A percentile compares a stretch with the other conserved stretches of the same genome.
These are phyloP conservation scores for Taurulus bubalis DNA, from an alignment of 2,113 vertebrate species.

Conservation along the genomic window DNA sequence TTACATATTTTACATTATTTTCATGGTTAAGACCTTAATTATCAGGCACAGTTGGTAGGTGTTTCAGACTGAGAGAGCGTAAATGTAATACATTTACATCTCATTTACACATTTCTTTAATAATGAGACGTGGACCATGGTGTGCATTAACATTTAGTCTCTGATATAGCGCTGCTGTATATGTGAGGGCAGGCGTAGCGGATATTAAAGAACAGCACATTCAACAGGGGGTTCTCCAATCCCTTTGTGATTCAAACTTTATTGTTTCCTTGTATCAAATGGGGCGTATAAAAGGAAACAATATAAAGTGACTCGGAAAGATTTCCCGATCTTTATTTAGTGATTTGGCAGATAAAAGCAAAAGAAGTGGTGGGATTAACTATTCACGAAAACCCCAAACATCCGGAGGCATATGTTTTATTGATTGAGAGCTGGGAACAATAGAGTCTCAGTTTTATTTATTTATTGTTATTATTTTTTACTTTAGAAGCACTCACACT, in stretches of 20 bases:
- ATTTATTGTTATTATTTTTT: slow-evolving; percentile 16
- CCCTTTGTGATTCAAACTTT: slow-evolving; percentile 29
- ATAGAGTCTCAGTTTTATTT: slow-evolving; percentile 56
- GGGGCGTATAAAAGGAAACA: slow-evolving; percentile 71
- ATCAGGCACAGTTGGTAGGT: background rate
- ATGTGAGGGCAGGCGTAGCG: background rate
- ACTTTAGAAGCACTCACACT: slow-evolving; percentile 73
- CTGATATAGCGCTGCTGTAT: too few relatives aligned
- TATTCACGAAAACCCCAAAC: slow-evolving; percentile 77
- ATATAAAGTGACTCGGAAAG: slow-evolving; percentile 66
- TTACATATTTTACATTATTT: background rate
- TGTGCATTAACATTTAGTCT: background rate
- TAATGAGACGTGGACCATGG: background rate
- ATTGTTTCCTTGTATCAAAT: slow-evolving; percentile 67
- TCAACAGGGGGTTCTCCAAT: background rate
- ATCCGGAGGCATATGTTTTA: slow-evolving; percentile 81
- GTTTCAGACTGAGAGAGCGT: background rate
- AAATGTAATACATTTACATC: slow-evolving; percentile 20
- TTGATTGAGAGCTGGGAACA: slow-evolving; percentile 81
- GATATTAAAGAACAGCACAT: background rate
- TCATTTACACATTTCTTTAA: slow-evolving; percentile 11
- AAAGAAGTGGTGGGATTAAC: slow-evolving; percentile 79
- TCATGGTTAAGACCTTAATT: background rate
- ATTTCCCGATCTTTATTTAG: slow-evolving; percentile 69
- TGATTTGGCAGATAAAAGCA: slow-evolving; percentile 76